These are phyloP conservation scores for Ormyrus nitidulus DNA, from an alignment of 2,888 invertebrate genomes.

Conservation along the genomic window DNA sequence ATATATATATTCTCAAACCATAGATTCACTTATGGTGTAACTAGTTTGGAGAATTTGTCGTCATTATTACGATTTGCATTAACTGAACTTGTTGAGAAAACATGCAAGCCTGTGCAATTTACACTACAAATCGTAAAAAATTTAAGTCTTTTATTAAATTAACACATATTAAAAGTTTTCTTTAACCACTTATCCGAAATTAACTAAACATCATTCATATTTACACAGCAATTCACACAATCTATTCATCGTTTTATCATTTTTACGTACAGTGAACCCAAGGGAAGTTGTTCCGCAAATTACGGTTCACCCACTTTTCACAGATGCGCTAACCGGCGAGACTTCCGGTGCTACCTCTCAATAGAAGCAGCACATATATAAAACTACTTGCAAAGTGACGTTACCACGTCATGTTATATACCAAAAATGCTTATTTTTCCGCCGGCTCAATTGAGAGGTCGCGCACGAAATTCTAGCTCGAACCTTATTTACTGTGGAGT, in stretches of 20 bases:
- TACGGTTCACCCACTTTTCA: not conserved
- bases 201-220: conserved; percentile 55
- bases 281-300: too few relatives aligned
- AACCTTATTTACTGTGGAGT: too few relatives aligned
- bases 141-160: conserved; percentile 48
- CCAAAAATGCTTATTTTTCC: too few relatives aligned
- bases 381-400: too few relatives aligned
- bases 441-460: too few relatives aligned
- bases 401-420: too few relatives aligned
- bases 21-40: conserved; percentile 45
- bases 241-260: too few relatives aligned
- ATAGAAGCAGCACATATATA: too few relatives aligned
- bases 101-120: conserved; percentile 35
- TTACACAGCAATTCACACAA: conserved; percentile 32
- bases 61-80: conserved; percentile 21
- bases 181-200: conserved; percentile 41
- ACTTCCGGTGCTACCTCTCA: too few relatives aligned
- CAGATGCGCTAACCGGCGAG: conserved; percentile 1
- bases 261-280: too few relatives aligned
- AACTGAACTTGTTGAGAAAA: conserved; percentile 49
- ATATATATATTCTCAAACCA: conserved; percentile 35
- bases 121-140: conserved; percentile 43
- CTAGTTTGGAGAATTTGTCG: conserved; percentile 30
- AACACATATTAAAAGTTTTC: conserved; percentile 47
- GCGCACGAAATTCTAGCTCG: too few relatives aligned